Conservation (phyloP, 2,797 vertebrate species). For the Anisognathus igniventris region DNA sequence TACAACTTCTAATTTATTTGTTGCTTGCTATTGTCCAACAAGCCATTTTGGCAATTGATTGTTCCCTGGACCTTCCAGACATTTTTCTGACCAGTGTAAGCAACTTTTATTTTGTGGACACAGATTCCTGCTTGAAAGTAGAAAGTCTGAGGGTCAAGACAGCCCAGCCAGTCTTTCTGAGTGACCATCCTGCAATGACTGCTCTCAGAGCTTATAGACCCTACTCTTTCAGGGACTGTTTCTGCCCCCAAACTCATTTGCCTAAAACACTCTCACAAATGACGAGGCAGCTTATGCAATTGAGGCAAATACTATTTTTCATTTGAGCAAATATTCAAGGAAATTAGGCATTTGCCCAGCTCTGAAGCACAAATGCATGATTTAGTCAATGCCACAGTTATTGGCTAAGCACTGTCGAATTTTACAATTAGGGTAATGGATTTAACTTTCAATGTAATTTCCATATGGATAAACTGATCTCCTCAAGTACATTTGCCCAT, state of each 20-base stretch:
- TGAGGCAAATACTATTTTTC: neutral
- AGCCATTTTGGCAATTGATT: neutral
- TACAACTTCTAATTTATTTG: conserved; percentile 19
- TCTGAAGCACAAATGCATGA: neutral
- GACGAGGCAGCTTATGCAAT: neutral
- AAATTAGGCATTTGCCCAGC: neutral
- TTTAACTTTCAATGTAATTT: conserved; percentile 33
- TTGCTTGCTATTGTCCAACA: conserved; percentile 4
- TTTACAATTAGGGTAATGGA: conserved; percentile 43
- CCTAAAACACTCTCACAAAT: neutral
- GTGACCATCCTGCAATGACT: neutral
- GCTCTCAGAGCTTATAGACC: neutral
- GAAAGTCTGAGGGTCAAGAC: neutral
- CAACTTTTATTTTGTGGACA: neutral
- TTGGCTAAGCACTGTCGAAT: neutral
- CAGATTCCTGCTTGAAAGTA: neutral
- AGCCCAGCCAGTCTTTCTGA: neutral
- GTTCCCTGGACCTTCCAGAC: neutral
- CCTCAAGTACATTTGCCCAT: conserved; percentile 11
- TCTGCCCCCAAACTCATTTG: neutral
- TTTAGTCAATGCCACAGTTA: neutral
- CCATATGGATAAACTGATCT: conserved; percentile 42
- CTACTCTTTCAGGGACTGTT: neutral
- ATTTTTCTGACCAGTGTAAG: neutral
- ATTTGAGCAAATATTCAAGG: conserved; percentile 5